phyloP scores from a whole-genome alignment of 2,113 vertebrate genomes.

The Periophthalmus modestus region DNA sequence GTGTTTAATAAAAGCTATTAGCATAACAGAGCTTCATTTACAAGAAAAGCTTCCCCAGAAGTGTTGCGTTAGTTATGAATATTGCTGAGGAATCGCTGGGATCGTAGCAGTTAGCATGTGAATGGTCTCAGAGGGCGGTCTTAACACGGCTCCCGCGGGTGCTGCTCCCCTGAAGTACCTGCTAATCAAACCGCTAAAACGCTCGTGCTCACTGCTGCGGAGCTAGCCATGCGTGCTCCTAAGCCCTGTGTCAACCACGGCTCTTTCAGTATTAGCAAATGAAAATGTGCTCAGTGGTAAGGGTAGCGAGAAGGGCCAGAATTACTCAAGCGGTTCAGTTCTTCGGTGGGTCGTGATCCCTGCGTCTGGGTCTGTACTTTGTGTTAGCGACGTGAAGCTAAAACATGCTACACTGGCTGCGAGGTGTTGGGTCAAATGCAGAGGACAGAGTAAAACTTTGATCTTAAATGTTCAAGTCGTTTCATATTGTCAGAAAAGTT shows the following conservation, averaged over 20 bases:
- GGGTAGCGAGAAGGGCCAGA: neutral
- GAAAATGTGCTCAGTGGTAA: constrained; percentile 7
- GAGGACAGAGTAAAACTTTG: no score
- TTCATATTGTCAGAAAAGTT: no score
- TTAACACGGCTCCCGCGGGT: constrained; percentile 41
- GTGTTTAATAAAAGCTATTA: neutral
- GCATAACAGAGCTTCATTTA: neutral
- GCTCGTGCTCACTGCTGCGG: constrained; percentile 36
- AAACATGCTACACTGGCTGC: no score
- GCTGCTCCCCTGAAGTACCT: constrained; percentile 53
- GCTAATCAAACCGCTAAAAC: constrained; percentile 57
- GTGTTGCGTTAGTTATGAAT: constrained; percentile 41
- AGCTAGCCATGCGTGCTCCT: constrained; percentile 34
- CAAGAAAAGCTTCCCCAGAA: constrained; percentile 7
- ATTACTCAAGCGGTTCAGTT: neutral
- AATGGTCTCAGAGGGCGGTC: constrained; percentile 59
- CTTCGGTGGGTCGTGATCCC: no score
- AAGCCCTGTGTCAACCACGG: constrained; percentile 38
- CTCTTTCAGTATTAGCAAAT: constrained; percentile 12
- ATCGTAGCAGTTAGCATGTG: constrained; percentile 53
- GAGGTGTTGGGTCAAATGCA: no score
- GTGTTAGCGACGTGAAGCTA: no score
- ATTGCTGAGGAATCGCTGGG: constrained; percentile 53
- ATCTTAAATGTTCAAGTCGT: no score
- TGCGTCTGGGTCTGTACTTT: no score